Base-by-base conservation (phyloP, 2,888 invertebrate species). In the Oligia strigilis region DNA sequence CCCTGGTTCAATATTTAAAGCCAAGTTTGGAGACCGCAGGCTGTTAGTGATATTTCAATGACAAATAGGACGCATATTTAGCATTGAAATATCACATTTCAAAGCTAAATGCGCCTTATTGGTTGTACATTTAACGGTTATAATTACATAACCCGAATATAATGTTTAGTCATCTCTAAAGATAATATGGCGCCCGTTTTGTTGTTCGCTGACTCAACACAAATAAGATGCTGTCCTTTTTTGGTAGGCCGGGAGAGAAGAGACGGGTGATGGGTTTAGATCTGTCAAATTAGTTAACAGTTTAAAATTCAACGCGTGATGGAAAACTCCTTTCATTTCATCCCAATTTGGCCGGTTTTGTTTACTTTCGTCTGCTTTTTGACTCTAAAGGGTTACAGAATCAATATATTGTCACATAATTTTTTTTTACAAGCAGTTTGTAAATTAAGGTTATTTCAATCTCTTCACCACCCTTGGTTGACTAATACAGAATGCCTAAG, bases 121-220 rank as follows among this genome's bases (percentile, higher is more conserved):
- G 81, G 82, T 67, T 77, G 82, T 58, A n/a, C 73, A 84, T 87
- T 74, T 64, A 82, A 73, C 64, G 76, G 72, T 79, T 80, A 76
- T 82, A 79, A 75, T 82, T 76, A 72, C 80, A 82, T 71, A 62
- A 64, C 77, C 67, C 14, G 55, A 3, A 66, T 29, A 70, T 81
- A 77, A 60, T 70, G 83, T 76, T 76, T 70, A 83, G 85, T 72
- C 76, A 81, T 83, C 83, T 82, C 55, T 46, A 62, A 62, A 64
- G 77, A 69, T 75, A 82, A 60, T 82, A 80, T 66, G 64, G 69
- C 80, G 55, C 40, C 62, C 46, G 40, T 83, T 83, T 81, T 81
- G 67, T 77, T 64, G 58, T 83, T 65, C 49, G 58, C 69, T 81
- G 84, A 81, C 58, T 81, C 69, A 83, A 29, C 83, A 83, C 23